Evolutionary conservation across 35 echinoderm and acorn worm species (phyloP).

Genomic region (Ophiothrix spiculata): DNA sequence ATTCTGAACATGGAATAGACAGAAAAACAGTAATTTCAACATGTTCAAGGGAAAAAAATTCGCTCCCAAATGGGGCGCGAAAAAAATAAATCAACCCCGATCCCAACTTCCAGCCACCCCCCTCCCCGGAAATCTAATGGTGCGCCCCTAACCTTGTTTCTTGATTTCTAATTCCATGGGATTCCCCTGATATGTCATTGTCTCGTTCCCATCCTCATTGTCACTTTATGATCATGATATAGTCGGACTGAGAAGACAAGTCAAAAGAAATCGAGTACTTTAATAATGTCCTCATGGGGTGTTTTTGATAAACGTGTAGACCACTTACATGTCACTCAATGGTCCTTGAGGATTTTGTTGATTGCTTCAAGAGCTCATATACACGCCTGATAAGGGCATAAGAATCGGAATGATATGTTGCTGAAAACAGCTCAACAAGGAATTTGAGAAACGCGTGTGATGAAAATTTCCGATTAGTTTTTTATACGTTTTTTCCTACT

Average conservation of each 20-base stretch:
- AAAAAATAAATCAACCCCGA: too few species aligned
- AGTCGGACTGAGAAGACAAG: not conserved
- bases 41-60: too few species aligned
- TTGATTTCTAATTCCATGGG: not conserved
- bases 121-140: not conserved
- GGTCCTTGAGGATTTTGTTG: not conserved
- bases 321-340: not conserved
- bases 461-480: too few species aligned
- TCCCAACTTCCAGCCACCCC: too few species aligned
- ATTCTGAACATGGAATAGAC: too few species aligned
- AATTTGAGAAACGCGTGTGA: too few species aligned
- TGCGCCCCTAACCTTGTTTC: not conserved
- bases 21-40: too few species aligned
- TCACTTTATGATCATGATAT: not conserved
- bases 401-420: not conserved
- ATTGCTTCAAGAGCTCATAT: slow-evolving; percentile 1
- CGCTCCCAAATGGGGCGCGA: too few species aligned
- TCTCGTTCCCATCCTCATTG: not conserved
- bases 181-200: not conserved
- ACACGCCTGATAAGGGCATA: not conserved
- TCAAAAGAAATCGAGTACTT: too few species aligned
- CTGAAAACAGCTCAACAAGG: too few species aligned
- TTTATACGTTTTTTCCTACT: too few species aligned
- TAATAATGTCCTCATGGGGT: too few species aligned
- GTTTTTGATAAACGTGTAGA: not conserved